Evolutionary conservation across 2,113 vertebrate genomes (phyloP), one percentile per base, ranked within the genome.

Genomic region (Lagopus leucura): DNA sequence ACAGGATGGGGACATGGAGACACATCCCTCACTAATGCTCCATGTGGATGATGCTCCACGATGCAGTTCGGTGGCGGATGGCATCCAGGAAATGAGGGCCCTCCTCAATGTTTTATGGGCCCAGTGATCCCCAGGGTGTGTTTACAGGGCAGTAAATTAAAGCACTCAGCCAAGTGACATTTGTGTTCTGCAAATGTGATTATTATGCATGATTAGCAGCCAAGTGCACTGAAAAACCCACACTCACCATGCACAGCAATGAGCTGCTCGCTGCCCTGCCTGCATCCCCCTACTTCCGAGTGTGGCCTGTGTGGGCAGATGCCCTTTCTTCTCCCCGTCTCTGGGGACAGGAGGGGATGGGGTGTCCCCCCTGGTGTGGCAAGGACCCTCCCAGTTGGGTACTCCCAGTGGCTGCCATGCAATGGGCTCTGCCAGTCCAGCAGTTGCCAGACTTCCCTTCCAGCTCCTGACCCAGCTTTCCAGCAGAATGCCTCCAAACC

Each of bases 161-260:
- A 97, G 94, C 96, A 91, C 92, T 97, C 94, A 97, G 96, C 94
- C 96, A 97, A 97, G 94, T 95, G 96, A 95, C 97, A 95, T 97
- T 97, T 96, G 91, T 94, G 95, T 96, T 97, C 91, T 94, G 95
- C 95, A 97, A 96, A 97, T 97, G 96, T 36, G 80, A 96, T 95
- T 97, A 96, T 95, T 95, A 96, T 96, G 97, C 97, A 94, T 96
- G 96, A 97, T 97, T 97, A 97, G 94, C 94, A 95, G 97, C 95
- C 92, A 95, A 97, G 96, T 64, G 82, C 90, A 70, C 92, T 96
- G 97, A 92, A 95, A 95, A 97, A 85, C 87, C 93, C 88, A 96
- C 81, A 70, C 88, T 76, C 9, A 4, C 36, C 45, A 81, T 2
- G 2, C 1, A 19, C 52, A 1, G 85, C 55, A 85, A 89, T 4